phyloP scores from a whole-genome alignment of 2,113 vertebrate genomes.

The Pandion haliaetus region DNA sequence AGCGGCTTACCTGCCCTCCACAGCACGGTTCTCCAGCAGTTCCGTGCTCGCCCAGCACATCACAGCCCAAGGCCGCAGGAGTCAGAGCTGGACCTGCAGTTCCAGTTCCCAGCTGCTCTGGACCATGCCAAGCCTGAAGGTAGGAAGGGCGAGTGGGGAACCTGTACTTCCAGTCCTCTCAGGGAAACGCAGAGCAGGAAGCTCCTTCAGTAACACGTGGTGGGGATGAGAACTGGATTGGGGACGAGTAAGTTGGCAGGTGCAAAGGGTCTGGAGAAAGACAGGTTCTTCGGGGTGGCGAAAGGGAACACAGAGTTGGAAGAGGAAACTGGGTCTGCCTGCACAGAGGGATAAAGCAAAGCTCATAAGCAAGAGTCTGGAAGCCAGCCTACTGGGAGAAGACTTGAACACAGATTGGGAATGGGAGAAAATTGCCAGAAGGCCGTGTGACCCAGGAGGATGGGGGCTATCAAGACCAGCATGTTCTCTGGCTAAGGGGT shows the following conservation, averaged over 20 bases:
- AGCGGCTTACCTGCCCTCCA: fast-evolving
- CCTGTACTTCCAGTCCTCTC: slow-evolving; percentile 23
- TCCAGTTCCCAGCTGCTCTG: background rate
- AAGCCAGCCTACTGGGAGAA: background rate
- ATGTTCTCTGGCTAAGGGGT: background rate
- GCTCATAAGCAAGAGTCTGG: background rate
- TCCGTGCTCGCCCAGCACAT: background rate
- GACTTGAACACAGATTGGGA: background rate
- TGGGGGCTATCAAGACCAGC: background rate
- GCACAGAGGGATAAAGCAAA: background rate
- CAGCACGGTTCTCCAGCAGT: background rate
- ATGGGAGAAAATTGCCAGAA: background rate
- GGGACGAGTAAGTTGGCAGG: background rate
- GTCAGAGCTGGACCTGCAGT: background rate
- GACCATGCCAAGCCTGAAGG: background rate
- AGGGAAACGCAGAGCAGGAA: background rate
- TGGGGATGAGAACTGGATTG: fast-evolving
- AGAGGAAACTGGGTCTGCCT: background rate
- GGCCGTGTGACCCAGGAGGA: background rate
- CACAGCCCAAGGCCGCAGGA: background rate
- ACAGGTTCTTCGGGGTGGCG: background rate
- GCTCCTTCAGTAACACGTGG: background rate
- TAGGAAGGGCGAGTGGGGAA: background rate
- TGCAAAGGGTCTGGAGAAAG: background rate
- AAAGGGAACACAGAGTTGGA: background rate